Percentiles rank a stretch among this genome's conserved stretches.
Evolutionary conservation across 2,888 invertebrate genomes (phyloP).

Genomic region (Chesias legatella): DNA sequence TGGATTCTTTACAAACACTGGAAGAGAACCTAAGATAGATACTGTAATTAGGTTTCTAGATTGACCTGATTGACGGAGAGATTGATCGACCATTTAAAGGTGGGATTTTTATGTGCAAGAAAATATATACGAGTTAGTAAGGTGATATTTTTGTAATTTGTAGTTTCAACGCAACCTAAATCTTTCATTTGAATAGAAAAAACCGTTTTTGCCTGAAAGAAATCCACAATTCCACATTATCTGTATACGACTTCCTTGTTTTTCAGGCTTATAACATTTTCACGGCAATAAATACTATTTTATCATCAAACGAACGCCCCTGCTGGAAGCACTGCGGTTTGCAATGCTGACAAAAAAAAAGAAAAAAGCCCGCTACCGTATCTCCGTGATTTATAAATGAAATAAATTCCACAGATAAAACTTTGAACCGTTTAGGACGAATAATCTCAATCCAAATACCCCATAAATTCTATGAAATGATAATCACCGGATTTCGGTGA

Average conservation of each 20-base stretch:
- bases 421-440: slow-evolving; percentile 30
- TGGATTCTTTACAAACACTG: slow-evolving; percentile 20
- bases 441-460: slow-evolving; percentile 29
- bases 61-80: too few species aligned
- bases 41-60: too few species aligned
- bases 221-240: too few species aligned
- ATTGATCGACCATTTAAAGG: slow-evolving; percentile 1
- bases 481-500: too few species aligned
- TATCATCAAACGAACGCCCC: slow-evolving; percentile 10
- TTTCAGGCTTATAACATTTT: background rate
- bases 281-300: slow-evolving; percentile 10
- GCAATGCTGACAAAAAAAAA: slow-evolving; percentile 33
- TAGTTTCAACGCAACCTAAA: too few species aligned
- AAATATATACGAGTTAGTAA: too few species aligned
- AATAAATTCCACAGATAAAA: slow-evolving; percentile 43
- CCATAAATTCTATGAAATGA: slow-evolving; percentile 26
- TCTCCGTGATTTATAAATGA: slow-evolving; percentile 43
- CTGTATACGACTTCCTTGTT: too few species aligned
- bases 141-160: too few species aligned
- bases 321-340: slow-evolving; percentile 7
- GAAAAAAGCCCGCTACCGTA: slow-evolving; percentile 27
- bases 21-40: slow-evolving; percentile 14
- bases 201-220: too few species aligned
- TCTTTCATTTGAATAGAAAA: too few species aligned
- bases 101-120: too few species aligned